Conservation (phyloP, 2,113 vertebrate genomes). For the Brienomyrus longianalis region DNA sequence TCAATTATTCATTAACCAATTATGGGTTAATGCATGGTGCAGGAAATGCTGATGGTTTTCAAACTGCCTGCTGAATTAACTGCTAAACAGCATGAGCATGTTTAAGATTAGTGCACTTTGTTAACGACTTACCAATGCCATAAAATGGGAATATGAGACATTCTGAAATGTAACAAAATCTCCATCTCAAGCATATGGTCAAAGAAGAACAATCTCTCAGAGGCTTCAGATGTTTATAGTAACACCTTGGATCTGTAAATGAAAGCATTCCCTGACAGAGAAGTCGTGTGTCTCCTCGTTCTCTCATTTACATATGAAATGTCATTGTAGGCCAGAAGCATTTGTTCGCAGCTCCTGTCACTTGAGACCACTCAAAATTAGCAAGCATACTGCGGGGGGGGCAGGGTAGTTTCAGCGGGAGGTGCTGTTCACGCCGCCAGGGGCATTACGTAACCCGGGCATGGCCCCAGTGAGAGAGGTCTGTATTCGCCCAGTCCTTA, state of each 20-base stretch:
- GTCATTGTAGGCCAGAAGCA: neutral
- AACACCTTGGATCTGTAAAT: neutral
- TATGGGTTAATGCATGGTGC: constrained; percentile 15
- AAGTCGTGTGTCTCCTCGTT: too few relatives aligned
- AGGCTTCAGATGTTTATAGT: neutral
- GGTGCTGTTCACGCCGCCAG: neutral
- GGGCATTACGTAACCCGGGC: neutral
- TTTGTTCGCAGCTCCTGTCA: neutral
- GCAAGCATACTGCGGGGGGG: constrained; percentile 11
- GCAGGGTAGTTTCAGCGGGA: neutral
- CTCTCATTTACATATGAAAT: neutral
- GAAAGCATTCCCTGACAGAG: neutral
- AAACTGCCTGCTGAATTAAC: constrained; percentile 23
- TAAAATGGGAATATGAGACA: neutral
- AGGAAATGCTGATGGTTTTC: neutral
- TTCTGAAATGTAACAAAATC: neutral
- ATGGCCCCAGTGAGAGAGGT: neutral
- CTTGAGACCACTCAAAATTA: neutral
- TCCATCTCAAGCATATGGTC: neutral
- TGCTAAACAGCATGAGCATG: neutral
- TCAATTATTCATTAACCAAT: constrained; percentile 26
- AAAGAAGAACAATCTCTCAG: neutral
- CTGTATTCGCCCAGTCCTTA: neutral
- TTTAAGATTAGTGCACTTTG: neutral
- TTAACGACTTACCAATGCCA: neutral